Conservation (phyloP, 2,113 vertebrate genomes). For the Carlito syrichta region DNA sequence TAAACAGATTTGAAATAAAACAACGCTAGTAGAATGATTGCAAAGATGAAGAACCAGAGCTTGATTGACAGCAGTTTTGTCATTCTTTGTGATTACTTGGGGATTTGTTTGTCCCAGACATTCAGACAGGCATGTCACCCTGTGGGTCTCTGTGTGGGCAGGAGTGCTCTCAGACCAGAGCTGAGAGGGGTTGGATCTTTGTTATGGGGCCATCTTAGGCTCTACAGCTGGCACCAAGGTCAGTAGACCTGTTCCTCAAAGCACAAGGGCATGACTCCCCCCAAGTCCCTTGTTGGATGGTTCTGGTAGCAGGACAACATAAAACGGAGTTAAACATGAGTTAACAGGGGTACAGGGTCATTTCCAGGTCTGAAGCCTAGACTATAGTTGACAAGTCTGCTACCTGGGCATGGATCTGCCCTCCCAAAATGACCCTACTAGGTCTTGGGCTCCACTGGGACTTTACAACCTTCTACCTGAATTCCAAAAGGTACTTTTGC, state of each 20-base stretch:
- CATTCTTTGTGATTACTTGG: neutral
- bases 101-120: neutral
- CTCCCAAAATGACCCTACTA: neutral
- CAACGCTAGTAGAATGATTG: neutral
- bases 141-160: neutral
- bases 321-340: neutral
- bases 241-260: neutral
- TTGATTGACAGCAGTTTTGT: neutral
- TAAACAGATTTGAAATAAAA: slow-evolving; percentile 12
- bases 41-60: neutral
- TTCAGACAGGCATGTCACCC: neutral
- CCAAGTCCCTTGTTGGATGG: neutral
- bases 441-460: neutral
- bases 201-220: neutral
- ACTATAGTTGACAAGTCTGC: neutral
- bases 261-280: neutral
- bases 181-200: neutral
- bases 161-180: neutral
- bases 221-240: neutral
- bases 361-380: neutral
- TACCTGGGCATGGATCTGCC: neutral
- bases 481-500: neutral
- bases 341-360: neutral
- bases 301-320: neutral
- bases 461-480: neutral